phyloP scores from a whole-genome alignment of 1,140 invertebrate genomes.

The Ylistrum balloti region DNA sequence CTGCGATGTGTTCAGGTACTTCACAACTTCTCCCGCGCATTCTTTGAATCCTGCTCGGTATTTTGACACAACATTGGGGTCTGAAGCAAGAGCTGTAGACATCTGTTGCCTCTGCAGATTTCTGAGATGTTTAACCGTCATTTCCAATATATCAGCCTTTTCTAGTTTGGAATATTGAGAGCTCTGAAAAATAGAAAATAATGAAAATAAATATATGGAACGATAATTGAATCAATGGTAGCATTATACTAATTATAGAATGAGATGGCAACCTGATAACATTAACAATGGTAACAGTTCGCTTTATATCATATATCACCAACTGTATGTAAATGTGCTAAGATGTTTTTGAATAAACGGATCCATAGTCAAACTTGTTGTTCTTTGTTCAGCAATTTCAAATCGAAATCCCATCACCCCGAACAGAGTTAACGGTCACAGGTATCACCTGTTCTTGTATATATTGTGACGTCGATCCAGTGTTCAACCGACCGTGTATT shows the following conservation, averaged over 20 bases:
- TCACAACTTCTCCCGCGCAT: conserved; percentile 92
- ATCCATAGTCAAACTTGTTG: conserved; percentile 28
- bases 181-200: conserved; percentile 67
- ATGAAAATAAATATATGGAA: not conserved
- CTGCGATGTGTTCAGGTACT: conserved; percentile 91
- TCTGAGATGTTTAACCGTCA: conserved; percentile 95
- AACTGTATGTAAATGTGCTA: not conserved
- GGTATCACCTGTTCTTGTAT: conserved; percentile 24
- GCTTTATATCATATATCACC: not conserved
- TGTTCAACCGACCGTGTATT: not conserved
- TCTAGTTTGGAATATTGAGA: conserved; percentile 91
- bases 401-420: not conserved
- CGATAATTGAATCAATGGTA: too few species aligned
- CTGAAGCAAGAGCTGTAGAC: conserved; percentile 52
- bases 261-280: conserved; percentile 42
- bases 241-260: not conserved
- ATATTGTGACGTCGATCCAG: not conserved
- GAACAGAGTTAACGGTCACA: not conserved
- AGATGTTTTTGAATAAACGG: not conserved
- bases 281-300: not conserved
- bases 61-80: conserved; percentile 67
- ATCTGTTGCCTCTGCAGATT: conserved; percentile 69
- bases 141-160: conserved; percentile 98
- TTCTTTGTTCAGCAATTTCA: conserved; percentile 28
- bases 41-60: conserved; percentile 95